Base-by-base conservation (phyloP, 2,888 invertebrate species). In the Synanthedon andrenaeformis region DNA sequence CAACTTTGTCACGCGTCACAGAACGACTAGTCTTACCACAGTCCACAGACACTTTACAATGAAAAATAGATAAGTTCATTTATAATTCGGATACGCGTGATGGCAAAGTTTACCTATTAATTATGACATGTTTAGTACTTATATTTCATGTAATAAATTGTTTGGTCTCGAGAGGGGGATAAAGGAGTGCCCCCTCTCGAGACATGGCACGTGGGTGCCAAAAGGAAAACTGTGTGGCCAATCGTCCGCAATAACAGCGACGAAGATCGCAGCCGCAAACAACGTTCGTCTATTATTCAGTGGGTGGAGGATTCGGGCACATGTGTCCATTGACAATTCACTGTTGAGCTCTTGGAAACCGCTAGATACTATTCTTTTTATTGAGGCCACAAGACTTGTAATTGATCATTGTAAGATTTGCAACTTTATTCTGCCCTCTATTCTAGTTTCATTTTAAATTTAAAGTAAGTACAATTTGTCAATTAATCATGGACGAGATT, bases 281-380 rank as follows among this genome's bases (percentile, higher is more conserved):
- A 69, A 65, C 65, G 70, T 69, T 76, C 74, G 65, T 84, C 70
- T 77, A 80, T 84, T 82, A 85, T 84, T 82, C 82, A 85, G 48
- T 60, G 57, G 70, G 35, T 35, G 68, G 69, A 59, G 66, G 63
- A 62, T 67, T 58, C 60, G 68, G 67, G 62, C 83, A 78, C 76
- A 80, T 82, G 79, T 79, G 82, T 67, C 79, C 77, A 69, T 72
- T 63, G 72, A 71, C 73, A 70, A 74, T 75, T 72, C 73, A 68
- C 66, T 59, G 62, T 61, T 66, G 59, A 61, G 57, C 59, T 57
- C 62, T 62, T 63, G 62, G 58, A 63, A 66, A 59, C 54, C 17
- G 49, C 14, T 49, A 55, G 51, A 57, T 61, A 64, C 63, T 67
- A 64, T 62, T 60, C 66, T 67, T 54, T 56, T 56, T 54, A 54